Evolutionary conservation across 1,140 invertebrate species (phyloP), one percentile per base, ranked within the genome.

Genomic region (Diprion similis): DNA sequence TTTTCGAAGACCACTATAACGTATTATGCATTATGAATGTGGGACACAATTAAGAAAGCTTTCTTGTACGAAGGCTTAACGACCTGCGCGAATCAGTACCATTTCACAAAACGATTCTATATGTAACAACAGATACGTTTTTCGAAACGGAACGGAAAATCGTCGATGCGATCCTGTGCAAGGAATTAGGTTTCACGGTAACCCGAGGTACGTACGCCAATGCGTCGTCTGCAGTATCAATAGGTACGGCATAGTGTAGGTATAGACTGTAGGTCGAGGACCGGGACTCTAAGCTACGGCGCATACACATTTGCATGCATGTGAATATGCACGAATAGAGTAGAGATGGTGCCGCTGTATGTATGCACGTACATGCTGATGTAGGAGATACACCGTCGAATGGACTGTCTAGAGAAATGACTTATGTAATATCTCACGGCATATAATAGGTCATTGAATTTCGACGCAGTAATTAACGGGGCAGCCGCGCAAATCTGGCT

Each of bases 191-290:
- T 37, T 37, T 37, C 24, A 37, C 24, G 24, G 24, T 37, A 37
- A 37, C 0, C 24, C 24, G 24, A 37, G 24, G 24, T 37, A 37
- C 24, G 24, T 59, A 59, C 51, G 51, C 51, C 51, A 59, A 13
- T 59, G 51, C 51, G 51, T 59, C 51, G 51, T 59, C 51, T 59
- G 51, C 51, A 59, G 51, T 59, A 59, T 59, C 51, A 59, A 59
- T 37, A 37, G 24, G 24, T 59, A 59, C 51, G 51, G 9, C 51
- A 59, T 59, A 59, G 51, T 59, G 51, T 59, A 59, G 24, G 24
- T 37, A 37, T 59, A 59, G 51, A 59, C 51, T 59, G n/a, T 59
- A 59, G 51, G 51, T 59, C 51, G 51, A 59, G 51, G 51, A 59
- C 51, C 51, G 51, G 51, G 51, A 59, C 51, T 59, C 11, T 59